These are phyloP conservation scores for Laupala kohalensis DNA, from an alignment of 1,140 invertebrate species.

Conservation along the genomic window DNA sequence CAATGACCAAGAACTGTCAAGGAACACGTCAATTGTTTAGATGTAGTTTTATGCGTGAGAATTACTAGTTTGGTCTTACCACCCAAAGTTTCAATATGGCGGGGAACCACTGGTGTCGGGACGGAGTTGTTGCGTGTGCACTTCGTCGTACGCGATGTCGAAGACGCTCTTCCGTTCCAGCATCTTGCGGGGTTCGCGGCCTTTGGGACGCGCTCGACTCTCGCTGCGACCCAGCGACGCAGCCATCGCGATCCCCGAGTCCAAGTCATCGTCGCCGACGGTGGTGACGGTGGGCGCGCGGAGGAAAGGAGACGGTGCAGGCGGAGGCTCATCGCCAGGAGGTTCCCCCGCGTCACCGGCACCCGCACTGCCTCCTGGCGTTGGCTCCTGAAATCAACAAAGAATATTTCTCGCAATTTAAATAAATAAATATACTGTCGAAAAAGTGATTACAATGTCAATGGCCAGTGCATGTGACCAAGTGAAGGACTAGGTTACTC, in stretches of 20 bases:
- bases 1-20: neutral
- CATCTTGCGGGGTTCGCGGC: constrained; percentile 48
- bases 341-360: too few species aligned
- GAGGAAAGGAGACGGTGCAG: neutral
- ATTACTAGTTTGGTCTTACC: neutral
- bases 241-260: constrained; percentile 60
- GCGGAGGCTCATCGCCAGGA: too few species aligned
- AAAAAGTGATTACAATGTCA: too few species aligned
- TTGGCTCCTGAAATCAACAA: too few species aligned
- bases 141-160: constrained; percentile 81
- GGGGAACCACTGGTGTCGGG: constrained; percentile 29
- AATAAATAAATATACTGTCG: too few species aligned
- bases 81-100: neutral
- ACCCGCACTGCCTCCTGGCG: too few species aligned
- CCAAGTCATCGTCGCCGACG: constrained; percentile 44
- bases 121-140: constrained; percentile 48
- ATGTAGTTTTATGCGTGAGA: neutral
- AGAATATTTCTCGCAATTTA: too few species aligned
- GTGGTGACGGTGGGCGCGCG: constrained; percentile 28
- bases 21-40: neutral
- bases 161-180: constrained; percentile 88
- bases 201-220: constrained; percentile 26
- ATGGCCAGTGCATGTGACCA: too few species aligned
- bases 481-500: too few species aligned
- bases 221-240: constrained; percentile 30